phyloP scores from a whole-genome alignment of 2,113 vertebrate genomes.

The Aptenodytes patagonicus region DNA sequence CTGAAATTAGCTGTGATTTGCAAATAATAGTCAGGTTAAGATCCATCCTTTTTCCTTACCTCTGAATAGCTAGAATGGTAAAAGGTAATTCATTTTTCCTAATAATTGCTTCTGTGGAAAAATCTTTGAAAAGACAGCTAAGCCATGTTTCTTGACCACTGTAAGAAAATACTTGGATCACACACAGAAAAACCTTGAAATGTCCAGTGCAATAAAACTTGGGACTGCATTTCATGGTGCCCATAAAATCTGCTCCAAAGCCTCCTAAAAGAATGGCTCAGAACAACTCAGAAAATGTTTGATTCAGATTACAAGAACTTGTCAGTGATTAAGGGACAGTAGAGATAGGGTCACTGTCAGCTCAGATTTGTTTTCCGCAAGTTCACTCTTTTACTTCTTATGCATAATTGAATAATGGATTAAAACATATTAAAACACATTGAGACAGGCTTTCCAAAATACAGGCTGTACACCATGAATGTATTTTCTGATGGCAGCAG shows the following conservation, averaged over 20 bases:
- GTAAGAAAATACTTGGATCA: conserved; percentile 43
- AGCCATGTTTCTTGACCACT: conserved; percentile 49
- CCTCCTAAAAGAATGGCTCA: conserved; percentile 12
- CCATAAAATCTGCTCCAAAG: conserved; percentile 16
- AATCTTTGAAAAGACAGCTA: conserved; percentile 49
- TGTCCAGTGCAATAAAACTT: conserved; percentile 55
- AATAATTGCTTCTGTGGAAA: conserved; percentile 65
- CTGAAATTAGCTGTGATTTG: conserved; percentile 65
- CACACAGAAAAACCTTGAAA: conserved; percentile 52
- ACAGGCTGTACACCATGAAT: background rate
- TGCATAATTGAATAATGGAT: background rate
- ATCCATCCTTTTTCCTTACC: conserved; percentile 26
- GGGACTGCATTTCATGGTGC: conserved; percentile 29
- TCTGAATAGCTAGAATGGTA: conserved; percentile 39
- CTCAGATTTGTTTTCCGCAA: background rate
- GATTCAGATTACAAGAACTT: conserved; percentile 38
- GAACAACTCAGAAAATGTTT: conserved; percentile 44
- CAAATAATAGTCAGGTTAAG: conserved; percentile 58
- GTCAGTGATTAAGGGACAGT: background rate
- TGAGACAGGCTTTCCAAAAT: background rate
- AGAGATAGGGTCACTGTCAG: background rate
- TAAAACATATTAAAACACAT: background rate
- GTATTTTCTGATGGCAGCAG: background rate
- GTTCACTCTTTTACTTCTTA: background rate
- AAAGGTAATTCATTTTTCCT: conserved; percentile 63